A percentile compares a stretch with the other conserved stretches of the same genome.
Conservation (phyloP, 2,888 invertebrate genomes). For the Drosophila buzzatii region DNA sequence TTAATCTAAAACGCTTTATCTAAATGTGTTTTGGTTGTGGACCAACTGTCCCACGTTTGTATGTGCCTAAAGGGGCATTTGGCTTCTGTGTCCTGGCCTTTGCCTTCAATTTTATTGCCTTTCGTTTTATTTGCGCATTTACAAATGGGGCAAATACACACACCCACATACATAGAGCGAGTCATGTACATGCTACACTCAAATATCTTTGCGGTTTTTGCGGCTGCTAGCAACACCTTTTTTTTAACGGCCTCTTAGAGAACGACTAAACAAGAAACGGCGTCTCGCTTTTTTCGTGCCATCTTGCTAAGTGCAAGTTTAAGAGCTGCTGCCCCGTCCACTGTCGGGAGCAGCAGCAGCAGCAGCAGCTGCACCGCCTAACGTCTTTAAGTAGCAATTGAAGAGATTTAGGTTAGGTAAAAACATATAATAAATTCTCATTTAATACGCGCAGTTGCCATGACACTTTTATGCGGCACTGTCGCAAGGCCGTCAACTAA, state of each 20-base stretch:
- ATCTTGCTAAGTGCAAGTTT: constrained; percentile 69
- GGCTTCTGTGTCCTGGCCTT: constrained; percentile 14
- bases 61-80: constrained; percentile 21
- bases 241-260: constrained; percentile 33
- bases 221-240: constrained; percentile 58
- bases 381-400: constrained; percentile 17
- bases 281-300: constrained; percentile 38
- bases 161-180: constrained; percentile 1
- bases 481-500: constrained; percentile 2
- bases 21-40: constrained; percentile 62
- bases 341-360: background rate
- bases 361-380: background rate
- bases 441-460: background rate
- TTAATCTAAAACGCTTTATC: constrained; percentile 79
- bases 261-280: constrained; percentile 27
- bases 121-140: constrained; percentile 78
- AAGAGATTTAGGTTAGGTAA: constrained; percentile 18
- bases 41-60: constrained; percentile 37
- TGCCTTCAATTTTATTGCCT: constrained; percentile 67
- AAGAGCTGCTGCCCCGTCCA: constrained; percentile 22
- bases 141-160: constrained; percentile 62
- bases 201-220: constrained; percentile 53
- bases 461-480: background rate
- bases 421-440: background rate
- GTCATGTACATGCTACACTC: background rate